Percentiles rank a stretch among this genome's conserved stretches.
phyloP scores from a whole-genome alignment of 2,888 invertebrate species.

The Therioaphis trifolii region DNA sequence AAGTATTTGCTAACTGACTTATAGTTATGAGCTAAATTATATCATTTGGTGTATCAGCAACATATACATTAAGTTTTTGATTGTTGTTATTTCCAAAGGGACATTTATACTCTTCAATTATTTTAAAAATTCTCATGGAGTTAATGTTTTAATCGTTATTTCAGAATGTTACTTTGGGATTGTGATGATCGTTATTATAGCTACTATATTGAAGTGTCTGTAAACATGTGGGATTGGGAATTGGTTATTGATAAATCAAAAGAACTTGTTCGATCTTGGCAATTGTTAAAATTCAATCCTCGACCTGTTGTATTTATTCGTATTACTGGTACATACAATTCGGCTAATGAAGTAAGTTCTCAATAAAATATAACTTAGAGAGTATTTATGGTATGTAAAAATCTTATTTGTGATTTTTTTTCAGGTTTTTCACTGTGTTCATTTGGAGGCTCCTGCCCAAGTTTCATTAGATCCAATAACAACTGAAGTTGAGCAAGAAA shows the following conservation, averaged over 20 bases:
- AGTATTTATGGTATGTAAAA: background rate
- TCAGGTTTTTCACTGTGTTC: slow-evolving; percentile 98
- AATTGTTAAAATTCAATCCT: slow-evolving; percentile 85
- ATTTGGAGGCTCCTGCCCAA: slow-evolving; percentile 94
- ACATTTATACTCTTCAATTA: background rate
- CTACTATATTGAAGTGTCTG: slow-evolving; percentile 94
- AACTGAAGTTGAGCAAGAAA: slow-evolving; percentile 19
- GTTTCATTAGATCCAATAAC: slow-evolving; percentile 6
- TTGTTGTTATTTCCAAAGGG: slow-evolving; percentile 48
- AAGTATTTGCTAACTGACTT: slow-evolving; percentile 9
- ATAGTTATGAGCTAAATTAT: slow-evolving; percentile 51
- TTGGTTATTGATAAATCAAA: slow-evolving; percentile 88
- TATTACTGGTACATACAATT: slow-evolving; percentile 96
- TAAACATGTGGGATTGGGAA: slow-evolving; percentile 93
- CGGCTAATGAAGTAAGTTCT: slow-evolving; percentile 89
- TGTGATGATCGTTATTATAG: slow-evolving; percentile 95
- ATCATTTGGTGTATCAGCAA: slow-evolving; percentile 42
- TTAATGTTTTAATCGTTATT: slow-evolving; percentile 34
- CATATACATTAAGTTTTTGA: slow-evolving; percentile 24
- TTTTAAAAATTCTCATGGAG: background rate
- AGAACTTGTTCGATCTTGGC: slow-evolving; percentile 94
- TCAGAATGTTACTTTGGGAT: slow-evolving; percentile 92
- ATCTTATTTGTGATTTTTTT: too few relatives aligned
- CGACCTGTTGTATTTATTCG: slow-evolving; percentile 92
- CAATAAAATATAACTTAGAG: slow-evolving; percentile 21